Evolutionary conservation across 2,113 vertebrate species (phyloP).

Genomic region (crab-eating macaque (Macaca fascicularis)): T2T-MFA8v1.1 NC_088379.1:162284001-162284500

Average conservation of each 20-base stretch:
- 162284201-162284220: constrained; percentile 13
- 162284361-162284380: not conserved
- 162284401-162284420: not conserved
- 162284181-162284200: not conserved
- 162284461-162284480: not conserved
- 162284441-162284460: not conserved
- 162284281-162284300: not conserved
- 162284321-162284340: not conserved
- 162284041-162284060: not conserved
- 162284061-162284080: not conserved
- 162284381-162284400: not conserved
- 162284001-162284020: not conserved
- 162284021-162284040: not conserved
- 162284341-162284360: not conserved
- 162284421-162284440: not conserved
- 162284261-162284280: not conserved
- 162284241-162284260: not conserved
- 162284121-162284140: not conserved
- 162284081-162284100: not conserved
- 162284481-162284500: not conserved
- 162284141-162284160: not conserved
- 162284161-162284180: constrained; percentile 21
- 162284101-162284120: not conserved
- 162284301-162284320: constrained; percentile 9
- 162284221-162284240: not conserved